Evolutionary conservation across 2,888 invertebrate species (phyloP).

Genomic region (Poecilobothrus nobilitatus): DNA sequence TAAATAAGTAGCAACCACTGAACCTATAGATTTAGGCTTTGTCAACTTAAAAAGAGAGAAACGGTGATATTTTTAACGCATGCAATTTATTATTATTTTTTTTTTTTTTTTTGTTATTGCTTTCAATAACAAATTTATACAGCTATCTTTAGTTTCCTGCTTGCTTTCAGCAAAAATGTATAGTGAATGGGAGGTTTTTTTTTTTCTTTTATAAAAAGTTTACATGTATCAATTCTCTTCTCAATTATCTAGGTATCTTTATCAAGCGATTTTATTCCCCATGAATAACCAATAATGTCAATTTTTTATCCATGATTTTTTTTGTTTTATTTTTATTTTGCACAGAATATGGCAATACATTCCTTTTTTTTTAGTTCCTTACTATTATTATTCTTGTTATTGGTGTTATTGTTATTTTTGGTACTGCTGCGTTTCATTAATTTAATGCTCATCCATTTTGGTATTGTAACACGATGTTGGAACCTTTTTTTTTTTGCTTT

Average conservation of each 20-base stretch:
- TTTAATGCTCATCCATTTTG: too few relatives aligned
- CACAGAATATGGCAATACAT: neutral
- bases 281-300: constrained; percentile 3
- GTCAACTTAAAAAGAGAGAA: too few relatives aligned
- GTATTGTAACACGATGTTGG: too few relatives aligned
- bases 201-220: neutral
- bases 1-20: too few relatives aligned
- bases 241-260: neutral
- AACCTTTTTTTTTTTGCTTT: neutral
- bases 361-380: neutral
- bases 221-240: neutral
- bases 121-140: too few relatives aligned
- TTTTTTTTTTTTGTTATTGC: too few relatives aligned
- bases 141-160: too few relatives aligned
- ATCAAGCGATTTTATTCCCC: neutral
- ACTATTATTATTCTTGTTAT: neutral
- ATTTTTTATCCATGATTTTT: neutral
- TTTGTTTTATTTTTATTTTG: neutral
- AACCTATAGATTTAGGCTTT: too few relatives aligned
- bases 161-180: too few relatives aligned
- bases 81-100: too few relatives aligned
- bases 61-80: too few relatives aligned
- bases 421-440: too few relatives aligned
- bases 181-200: neutral
- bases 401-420: neutral